Evolutionary conservation across 2,888 invertebrate species (phyloP).

Genomic region (Oeneis ivallda): DNA sequence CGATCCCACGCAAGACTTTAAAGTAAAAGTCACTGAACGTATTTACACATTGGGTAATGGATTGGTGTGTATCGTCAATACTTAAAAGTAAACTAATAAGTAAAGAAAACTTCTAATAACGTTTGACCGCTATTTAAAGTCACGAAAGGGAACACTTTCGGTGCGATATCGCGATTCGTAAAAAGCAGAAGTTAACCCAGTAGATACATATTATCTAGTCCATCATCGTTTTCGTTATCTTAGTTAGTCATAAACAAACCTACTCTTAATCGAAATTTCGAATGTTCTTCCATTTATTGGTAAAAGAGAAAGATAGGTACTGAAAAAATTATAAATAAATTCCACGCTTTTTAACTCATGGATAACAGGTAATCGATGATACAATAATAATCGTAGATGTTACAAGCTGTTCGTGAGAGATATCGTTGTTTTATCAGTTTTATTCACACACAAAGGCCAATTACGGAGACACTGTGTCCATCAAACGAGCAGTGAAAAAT

Average conservation of each 20-base stretch:
- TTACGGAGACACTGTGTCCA: constrained; percentile 47
- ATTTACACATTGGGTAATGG: constrained; percentile 31
- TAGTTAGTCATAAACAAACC: no score
- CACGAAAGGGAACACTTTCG: no score
- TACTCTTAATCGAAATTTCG: no score
- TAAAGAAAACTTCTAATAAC: constrained; percentile 12
- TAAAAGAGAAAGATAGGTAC: no score
- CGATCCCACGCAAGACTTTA: constrained; percentile 30
- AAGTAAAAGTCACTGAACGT: constrained; percentile 27
- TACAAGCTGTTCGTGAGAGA: neutral
- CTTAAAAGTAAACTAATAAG: constrained; percentile 17
- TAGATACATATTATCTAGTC: no score
- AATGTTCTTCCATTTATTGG: no score
- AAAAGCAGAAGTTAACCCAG: no score
- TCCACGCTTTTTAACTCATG: no score
- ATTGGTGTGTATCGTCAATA: constrained; percentile 27
- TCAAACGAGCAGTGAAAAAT: constrained; percentile 48
- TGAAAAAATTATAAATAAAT: no score
- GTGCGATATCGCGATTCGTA: no score
- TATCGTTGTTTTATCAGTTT: neutral
- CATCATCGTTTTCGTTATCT: no score
- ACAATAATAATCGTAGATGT: neutral
- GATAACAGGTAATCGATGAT: no score
- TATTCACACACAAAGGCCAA: constrained; percentile 48
- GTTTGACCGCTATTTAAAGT: constrained; percentile 8